Evolutionary conservation across 1,140 invertebrate genomes (phyloP).

Genomic region (Cydia amplana): DNA sequence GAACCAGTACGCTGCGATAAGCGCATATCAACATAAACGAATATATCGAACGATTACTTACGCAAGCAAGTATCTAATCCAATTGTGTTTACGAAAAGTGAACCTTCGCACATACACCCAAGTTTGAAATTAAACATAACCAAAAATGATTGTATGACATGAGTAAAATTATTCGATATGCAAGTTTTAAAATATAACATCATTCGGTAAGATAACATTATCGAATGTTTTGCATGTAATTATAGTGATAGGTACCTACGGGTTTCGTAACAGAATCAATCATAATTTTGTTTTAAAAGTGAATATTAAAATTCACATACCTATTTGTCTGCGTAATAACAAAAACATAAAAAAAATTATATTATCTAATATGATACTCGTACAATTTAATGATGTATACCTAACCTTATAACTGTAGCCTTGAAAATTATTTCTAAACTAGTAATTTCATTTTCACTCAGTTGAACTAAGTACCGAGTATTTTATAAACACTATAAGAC

Average conservation of each 20-base stretch:
- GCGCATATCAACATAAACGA: constrained; percentile 12
- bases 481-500: no score
- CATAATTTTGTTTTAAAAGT: background rate
- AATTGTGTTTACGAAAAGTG: background rate
- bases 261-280: background rate
- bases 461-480: no score
- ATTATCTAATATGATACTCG: no score
- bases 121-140: background rate
- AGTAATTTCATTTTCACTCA: no score
- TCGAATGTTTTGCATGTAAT: constrained; percentile 23
- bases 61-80: constrained; percentile 8
- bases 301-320: no score
- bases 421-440: no score
- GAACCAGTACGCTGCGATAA: background rate
- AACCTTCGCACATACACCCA: background rate
- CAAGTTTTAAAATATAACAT: constrained; percentile 24
- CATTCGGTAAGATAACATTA: constrained; percentile 9
- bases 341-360: no score
- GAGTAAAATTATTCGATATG: background rate
- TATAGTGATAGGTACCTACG: background rate
- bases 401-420: no score
- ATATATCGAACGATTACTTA: constrained; percentile 9
- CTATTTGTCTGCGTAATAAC: no score
- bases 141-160: background rate
- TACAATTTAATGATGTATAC: no score